A percentile compares a stretch with the other conserved stretches of the same genome.
Evolutionary conservation across 2,113 vertebrate species (phyloP).

Genomic region (Apeltes quadracus): DNA sequence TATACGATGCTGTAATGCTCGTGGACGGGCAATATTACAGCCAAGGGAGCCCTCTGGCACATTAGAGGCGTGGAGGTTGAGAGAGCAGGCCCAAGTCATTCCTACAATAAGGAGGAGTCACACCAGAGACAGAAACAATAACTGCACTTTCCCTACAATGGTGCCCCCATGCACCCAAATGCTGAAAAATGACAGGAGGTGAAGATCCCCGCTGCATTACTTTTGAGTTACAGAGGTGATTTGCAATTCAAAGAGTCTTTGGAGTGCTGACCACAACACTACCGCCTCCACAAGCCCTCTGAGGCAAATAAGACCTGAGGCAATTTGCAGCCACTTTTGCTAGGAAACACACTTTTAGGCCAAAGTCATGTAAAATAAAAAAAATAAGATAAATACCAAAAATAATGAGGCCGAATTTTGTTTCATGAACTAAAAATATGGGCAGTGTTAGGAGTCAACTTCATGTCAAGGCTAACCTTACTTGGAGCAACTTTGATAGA

Average conservation of each 20-base stretch:
- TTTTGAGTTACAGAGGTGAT: conserved; percentile 92
- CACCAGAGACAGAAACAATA: conserved; percentile 83
- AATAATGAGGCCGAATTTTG: conserved; percentile 76
- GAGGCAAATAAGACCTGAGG: conserved; percentile 81
- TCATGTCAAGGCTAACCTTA: conserved; percentile 70
- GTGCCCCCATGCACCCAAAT: conserved; percentile 80
- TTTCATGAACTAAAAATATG: conserved; percentile 70
- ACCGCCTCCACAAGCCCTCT: conserved; percentile 75
- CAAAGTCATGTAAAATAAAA: conserved; percentile 78
- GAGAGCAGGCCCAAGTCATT: conserved; percentile 66
- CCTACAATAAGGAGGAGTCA: conserved; percentile 79
- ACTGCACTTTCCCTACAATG: conserved; percentile 73
- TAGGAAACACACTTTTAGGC: conserved; percentile 75
- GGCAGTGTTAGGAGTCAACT: conserved; percentile 53
- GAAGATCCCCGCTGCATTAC: conserved; percentile 89
- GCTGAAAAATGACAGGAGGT: conserved; percentile 84
- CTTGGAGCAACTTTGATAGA: conserved; percentile 56
- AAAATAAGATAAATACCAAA: conserved; percentile 79
- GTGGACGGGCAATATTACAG: conserved; percentile 66
- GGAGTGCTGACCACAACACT: conserved; percentile 90
- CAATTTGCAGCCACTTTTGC: conserved; percentile 76
- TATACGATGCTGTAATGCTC: conserved; percentile 58
- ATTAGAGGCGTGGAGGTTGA: conserved; percentile 69
- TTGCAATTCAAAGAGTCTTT: conserved; percentile 95
- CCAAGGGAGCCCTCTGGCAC: conserved; percentile 66